phyloP scores from a whole-genome alignment of 2,888 invertebrate genomes.

The Cantharis lateralis region DNA sequence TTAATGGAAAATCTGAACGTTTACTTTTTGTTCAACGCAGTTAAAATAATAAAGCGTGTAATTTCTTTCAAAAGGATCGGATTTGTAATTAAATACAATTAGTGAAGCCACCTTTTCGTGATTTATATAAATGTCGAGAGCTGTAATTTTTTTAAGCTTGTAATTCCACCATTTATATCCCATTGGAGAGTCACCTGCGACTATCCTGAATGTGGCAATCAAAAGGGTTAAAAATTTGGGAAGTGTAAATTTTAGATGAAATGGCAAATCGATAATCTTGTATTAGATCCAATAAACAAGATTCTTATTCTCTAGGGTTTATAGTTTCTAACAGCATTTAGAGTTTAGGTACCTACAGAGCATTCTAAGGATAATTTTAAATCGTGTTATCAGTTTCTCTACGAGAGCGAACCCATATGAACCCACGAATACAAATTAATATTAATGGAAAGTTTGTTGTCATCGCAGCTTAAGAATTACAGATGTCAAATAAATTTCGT shows the following conservation, averaged over 20 bases:
- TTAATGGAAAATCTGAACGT: not conserved
- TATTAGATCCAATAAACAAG: not conserved
- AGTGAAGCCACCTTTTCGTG: not conserved
- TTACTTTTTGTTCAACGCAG: not conserved
- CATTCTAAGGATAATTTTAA: not conserved
- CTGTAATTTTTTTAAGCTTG: not conserved
- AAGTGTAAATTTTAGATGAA: not conserved
- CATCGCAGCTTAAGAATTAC: not conserved
- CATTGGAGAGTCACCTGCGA: not conserved
- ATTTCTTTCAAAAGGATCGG: not conserved
- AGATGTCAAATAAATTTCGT: not conserved
- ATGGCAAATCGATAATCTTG: not conserved
- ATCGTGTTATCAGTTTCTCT: not conserved
- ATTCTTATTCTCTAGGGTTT: not conserved
- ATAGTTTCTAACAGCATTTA: not conserved
- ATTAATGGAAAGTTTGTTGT: not conserved
- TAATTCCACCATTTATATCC: not conserved
- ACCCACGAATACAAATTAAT: not conserved
- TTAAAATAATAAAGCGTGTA: not conserved
- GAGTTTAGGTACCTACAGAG: not conserved
- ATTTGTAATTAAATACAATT: not conserved
- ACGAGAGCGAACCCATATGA: not conserved
- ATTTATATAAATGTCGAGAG: not conserved
- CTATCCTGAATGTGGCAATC: not conserved
- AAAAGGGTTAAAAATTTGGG: not conserved